Evolutionary conservation across 2,113 vertebrate species (phyloP).

Genomic region (Hemibagrus wyckioides): DNA sequence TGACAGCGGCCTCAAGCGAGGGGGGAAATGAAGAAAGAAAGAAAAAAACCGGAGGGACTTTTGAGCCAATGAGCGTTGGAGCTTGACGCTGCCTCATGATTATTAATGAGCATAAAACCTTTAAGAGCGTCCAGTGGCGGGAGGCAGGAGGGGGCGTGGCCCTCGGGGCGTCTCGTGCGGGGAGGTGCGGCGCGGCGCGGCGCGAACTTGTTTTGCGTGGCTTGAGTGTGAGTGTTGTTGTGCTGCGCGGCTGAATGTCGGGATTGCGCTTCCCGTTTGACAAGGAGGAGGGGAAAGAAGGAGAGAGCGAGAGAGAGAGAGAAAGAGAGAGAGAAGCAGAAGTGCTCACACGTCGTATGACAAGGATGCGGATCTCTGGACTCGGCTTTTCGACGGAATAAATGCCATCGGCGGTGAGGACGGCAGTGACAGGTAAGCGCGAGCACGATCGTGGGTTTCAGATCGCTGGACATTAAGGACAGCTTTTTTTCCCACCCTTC

Average conservation of each 20-base stretch:
- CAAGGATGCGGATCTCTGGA: conserved; percentile 73
- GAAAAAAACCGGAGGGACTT: not conserved
- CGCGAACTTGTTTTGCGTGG: conserved; percentile 60
- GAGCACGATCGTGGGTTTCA: not conserved
- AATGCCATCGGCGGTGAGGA: conserved; percentile 62
- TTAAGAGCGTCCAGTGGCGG: conserved; percentile 57
- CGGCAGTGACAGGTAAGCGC: conserved; percentile 65
- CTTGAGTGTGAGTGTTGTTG: conserved; percentile 54
- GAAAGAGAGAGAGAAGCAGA: conserved; percentile 59
- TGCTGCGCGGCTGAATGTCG: conserved; percentile 73
- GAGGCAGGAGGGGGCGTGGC: conserved; percentile 66
- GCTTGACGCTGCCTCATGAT: conserved; percentile 51
- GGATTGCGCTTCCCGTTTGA: conserved; percentile 70
- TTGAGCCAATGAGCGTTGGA: not conserved
- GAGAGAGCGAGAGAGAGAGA: conserved; percentile 43
- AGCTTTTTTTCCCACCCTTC: too few species aligned
- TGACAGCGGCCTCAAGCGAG: conserved; percentile 45
- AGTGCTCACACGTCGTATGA: conserved; percentile 47
- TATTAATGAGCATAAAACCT: conserved; percentile 63
- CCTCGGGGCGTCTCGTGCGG: conserved; percentile 62
- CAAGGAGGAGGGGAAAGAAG: conserved; percentile 64
- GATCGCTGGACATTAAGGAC: not conserved
- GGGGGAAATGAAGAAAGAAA: conserved; percentile 16
- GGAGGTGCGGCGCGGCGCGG: conserved; percentile 67
- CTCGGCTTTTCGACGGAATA: conserved; percentile 64